phyloP scores from a whole-genome alignment of 2,888 invertebrate genomes.

The Apodemia duryi region DNA sequence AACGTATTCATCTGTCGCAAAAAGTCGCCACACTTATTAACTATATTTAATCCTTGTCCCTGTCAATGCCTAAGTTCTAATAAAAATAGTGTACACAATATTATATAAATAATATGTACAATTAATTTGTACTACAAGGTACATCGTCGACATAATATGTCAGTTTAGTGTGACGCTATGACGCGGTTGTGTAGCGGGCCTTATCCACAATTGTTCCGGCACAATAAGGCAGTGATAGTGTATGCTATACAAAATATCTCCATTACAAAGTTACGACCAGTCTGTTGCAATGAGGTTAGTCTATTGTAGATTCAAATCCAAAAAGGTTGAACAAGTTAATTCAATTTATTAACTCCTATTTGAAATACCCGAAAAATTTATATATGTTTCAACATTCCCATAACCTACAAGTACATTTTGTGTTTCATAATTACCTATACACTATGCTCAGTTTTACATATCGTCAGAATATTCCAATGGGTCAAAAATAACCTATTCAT shows the following conservation, averaged over 20 bases:
- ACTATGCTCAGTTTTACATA: constrained; percentile 68
- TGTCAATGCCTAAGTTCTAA: constrained; percentile 15
- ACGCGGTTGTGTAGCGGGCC: constrained; percentile 37
- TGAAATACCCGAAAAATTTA: constrained; percentile 66
- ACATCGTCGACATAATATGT: constrained; percentile 17
- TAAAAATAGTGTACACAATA: constrained; percentile 22
- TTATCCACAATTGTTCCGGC: constrained; percentile 62
- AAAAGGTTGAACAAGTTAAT: constrained; percentile 74
- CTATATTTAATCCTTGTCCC: constrained; percentile 14
- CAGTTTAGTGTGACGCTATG: constrained; percentile 31
- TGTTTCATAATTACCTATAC: constrained; percentile 71
- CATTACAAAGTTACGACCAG: constrained; percentile 72
- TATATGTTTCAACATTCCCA: constrained; percentile 73
- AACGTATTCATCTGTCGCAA: constrained; percentile 10
- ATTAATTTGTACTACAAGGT: constrained; percentile 25
- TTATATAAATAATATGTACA: constrained; percentile 38
- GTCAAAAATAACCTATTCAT: constrained; percentile 60
- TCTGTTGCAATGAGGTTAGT: constrained; percentile 73
- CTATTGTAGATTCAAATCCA: constrained; percentile 79
- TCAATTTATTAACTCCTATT: constrained; percentile 68
- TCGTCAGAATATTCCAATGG: constrained; percentile 67
- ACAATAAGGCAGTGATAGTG: constrained; percentile 78
- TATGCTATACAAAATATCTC: constrained; percentile 76
- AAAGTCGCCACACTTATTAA: constrained; percentile 11
- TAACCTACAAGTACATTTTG: constrained; percentile 77